Base-by-base conservation (phyloP, 2,797 vertebrate genomes). In the Centroberyx gerrardi region DNA sequence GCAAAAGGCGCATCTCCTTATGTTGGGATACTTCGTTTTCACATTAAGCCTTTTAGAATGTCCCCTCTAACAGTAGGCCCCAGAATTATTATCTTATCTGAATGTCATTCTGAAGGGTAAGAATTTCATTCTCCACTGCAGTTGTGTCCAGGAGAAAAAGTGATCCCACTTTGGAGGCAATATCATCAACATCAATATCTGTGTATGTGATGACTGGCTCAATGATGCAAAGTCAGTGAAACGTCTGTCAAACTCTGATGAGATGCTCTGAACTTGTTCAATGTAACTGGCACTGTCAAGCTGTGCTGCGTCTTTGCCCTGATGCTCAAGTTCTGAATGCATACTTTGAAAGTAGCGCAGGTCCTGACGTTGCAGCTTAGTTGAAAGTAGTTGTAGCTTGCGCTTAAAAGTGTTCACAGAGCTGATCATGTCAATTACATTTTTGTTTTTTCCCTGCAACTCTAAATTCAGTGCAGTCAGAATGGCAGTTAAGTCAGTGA, bases 91-190 rank as follows among this genome's bases (percentile, higher is more conserved):
- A n/a, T n/a, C n/a, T 82, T 4, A 74, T 64, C 36, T 69, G 38
- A 80, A 56, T 68, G 38, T 75, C 67, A 77, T 61, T 72, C 67
- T 80, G 66, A n/a, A 77, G 54, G 14, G 62, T 75, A 28, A 80
- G 27, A 69, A 77, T 78, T 44, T 85, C 51, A 68, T 62, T 67
- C 78, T 84, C 67, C n/a, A 73, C 42, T 18, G 33, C 72, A 68
- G 22, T 36, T 53, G 13, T 40, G 18, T 82, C 66, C 56, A 80
- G 38, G 62, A 62, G 40, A 38, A 83, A 78, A 17, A 80, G 62
- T 74, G 49, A 63, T 60, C 2, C 53, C 9, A 72, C 18, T 80
- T 77, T 68, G 18, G 56, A 67, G 14, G 58, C 54, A 68, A 76
- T 62, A 12, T 31, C 28, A 81, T 76, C 69, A 40, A 80, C 73